These are phyloP conservation scores for Carcharodon carcharias DNA, from an alignment of 2,797 vertebrate species.

Conservation along the genomic window DNA sequence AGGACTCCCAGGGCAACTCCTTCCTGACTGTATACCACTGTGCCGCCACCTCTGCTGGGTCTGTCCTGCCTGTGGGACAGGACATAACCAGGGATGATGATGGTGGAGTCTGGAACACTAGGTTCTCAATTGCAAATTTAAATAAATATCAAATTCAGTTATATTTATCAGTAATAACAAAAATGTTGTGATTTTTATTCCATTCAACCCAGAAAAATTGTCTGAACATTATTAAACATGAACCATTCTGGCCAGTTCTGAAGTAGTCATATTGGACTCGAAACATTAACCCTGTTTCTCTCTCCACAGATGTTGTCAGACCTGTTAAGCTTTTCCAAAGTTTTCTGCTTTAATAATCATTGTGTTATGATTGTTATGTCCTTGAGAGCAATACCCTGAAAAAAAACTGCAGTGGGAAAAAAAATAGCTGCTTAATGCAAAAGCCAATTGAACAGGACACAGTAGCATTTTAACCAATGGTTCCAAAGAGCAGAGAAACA, in stretches of 20 bases:
- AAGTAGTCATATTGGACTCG: too few species aligned
- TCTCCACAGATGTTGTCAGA: too few species aligned
- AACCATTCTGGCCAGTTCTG: not conserved
- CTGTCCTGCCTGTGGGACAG: too few species aligned
- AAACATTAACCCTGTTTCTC: too few species aligned
- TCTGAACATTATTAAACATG: not conserved
- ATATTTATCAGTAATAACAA: not conserved
- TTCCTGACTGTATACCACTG: too few species aligned
- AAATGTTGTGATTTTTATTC: not conserved
- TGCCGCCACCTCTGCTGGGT: too few species aligned
- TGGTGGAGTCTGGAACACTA: too few species aligned
- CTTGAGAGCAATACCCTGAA: not conserved
- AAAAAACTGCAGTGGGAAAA: not conserved
- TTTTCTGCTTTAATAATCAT: not conserved
- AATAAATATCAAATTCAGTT: not conserved
- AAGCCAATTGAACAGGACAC: not conserved
- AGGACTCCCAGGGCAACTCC: too few species aligned
- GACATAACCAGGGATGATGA: too few species aligned
- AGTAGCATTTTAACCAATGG: not conserved
- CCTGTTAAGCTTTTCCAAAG: too few species aligned
- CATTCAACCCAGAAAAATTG: not conserved
- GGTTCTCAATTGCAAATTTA: not conserved
- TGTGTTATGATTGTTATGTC: not conserved
- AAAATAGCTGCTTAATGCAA: not conserved
- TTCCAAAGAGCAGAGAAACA: not conserved